phyloP scores from a whole-genome alignment of 2,797 vertebrate species.

The Rachycentron canadum region DNA sequence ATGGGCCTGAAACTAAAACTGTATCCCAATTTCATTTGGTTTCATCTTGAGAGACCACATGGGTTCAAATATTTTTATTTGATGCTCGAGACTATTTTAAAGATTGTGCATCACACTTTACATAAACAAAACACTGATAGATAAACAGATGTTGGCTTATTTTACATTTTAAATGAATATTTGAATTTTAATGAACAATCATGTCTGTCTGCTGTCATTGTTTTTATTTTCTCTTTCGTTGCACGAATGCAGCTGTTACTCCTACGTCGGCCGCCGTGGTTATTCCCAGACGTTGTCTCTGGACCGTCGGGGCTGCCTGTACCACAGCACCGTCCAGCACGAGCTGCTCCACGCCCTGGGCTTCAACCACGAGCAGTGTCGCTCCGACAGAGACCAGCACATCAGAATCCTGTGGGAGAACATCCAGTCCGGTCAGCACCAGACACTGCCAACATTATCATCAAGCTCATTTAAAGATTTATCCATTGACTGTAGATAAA shows the following conservation, averaged over 20 bases:
- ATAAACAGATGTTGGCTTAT: too few relatives aligned
- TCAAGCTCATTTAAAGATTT: too few relatives aligned
- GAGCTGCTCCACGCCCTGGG: constrained; percentile 84
- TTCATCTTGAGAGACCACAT: too few relatives aligned
- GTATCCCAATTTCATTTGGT: too few relatives aligned
- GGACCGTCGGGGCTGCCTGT: constrained; percentile 75
- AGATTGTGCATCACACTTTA: too few relatives aligned
- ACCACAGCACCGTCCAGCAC: constrained; percentile 80
- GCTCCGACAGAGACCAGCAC: constrained; percentile 80
- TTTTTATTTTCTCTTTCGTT: accelerated
- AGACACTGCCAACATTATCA: too few relatives aligned
- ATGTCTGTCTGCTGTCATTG: too few relatives aligned
- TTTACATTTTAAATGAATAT: background rate
- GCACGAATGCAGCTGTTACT: constrained; percentile 61
- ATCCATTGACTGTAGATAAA: too few relatives aligned
- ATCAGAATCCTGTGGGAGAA: constrained; percentile 75
- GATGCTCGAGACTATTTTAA: too few relatives aligned
- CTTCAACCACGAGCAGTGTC: constrained; percentile 83
- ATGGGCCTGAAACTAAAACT: too few relatives aligned
- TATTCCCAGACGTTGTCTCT: constrained; percentile 62
- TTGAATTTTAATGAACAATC: too few relatives aligned
- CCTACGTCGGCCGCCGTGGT: constrained; percentile 62
- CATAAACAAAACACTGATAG: too few relatives aligned
- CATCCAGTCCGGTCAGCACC: constrained; percentile 55
- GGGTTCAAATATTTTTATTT: background rate